Evolutionary conservation across 2,113 vertebrate genomes (phyloP), one percentile per base, ranked within the genome.

Genomic region (Nibea albiflora): DNA sequence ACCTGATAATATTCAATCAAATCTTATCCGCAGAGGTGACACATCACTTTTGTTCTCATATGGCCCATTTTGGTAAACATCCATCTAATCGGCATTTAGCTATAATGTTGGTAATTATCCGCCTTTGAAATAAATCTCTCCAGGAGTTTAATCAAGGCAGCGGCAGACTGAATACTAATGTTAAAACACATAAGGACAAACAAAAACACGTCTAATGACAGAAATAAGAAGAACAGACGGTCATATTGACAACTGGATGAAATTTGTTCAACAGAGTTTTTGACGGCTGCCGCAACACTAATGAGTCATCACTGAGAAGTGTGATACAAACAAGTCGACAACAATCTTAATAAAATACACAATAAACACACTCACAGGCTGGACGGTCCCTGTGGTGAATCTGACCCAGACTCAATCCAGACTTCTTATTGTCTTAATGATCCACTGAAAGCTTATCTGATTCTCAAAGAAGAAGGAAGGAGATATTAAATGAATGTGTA

Each of bases 401-500:
- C 62, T 78, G 80, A 83, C 35, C 80, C 70, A 73, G 75, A 83
- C 84, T 78, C 68, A 39, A 57, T 50, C 54, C 75, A 78, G 75
- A 76, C 82, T 39, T 24, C 61, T 80, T 68, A 53, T 52, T 46
- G 74, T 57, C 80, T 84, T 84, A 82, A 87, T 80, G 76, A 85
- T 73, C 84, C 89, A 83, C 89, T 81, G 88, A 93, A 94, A 94
- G 94, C 93, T 93, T 94, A 93, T 94, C 85, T 94, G 95, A 94
- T 89, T 90, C 94, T 89, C 87, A 92, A 91, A 94, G 90, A 87
- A 92, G 90, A 89, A 90, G 91, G 90, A 82, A 75, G 62, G 90
- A 75, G 72, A 85, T 88, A 92, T 90, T 89, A 92, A 95, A 94
- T 95, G 89, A 95, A 94, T 96, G 94, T 97, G 96, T 96, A 94